phyloP scores from a whole-genome alignment of 1,140 invertebrate species.

The Brachionus sp. region DNA sequence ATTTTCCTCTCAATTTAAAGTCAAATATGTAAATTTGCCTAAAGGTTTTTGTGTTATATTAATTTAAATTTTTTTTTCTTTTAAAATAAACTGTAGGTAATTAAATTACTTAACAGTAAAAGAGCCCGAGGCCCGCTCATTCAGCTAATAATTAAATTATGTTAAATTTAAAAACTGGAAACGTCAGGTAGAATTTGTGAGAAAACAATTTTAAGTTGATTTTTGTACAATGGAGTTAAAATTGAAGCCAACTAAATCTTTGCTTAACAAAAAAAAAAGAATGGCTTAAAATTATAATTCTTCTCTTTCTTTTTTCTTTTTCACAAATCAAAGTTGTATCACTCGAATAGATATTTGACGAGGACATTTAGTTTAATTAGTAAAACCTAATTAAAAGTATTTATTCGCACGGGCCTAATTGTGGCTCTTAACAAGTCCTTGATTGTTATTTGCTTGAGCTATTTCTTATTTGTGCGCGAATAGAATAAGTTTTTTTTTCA shows the following conservation, averaged over 20 bases:
- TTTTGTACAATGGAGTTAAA: neutral
- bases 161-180: neutral
- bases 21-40: neutral
- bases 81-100: neutral
- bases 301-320: neutral
- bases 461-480: neutral
- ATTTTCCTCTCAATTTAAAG: neutral
- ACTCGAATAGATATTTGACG: neutral
- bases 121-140: neutral
- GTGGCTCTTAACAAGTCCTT: neutral
- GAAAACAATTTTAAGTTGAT: neutral
- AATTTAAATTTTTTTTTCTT: neutral
- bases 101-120: neutral
- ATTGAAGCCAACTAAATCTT: neutral
- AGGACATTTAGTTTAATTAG: conserved; percentile 9
- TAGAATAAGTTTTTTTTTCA: neutral
- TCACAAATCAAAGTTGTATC: neutral
- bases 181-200: neutral
- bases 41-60: neutral
- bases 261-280: neutral
- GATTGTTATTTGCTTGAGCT: neutral
- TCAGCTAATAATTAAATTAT: neutral
- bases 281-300: too few species aligned
- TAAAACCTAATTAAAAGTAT: conserved; percentile 3
- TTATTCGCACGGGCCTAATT: neutral